Percentiles rank a stretch among this genome's conserved stretches.
Conservation (phyloP, 2,113 vertebrate species). For the Hippocampus zosterae region DNA sequence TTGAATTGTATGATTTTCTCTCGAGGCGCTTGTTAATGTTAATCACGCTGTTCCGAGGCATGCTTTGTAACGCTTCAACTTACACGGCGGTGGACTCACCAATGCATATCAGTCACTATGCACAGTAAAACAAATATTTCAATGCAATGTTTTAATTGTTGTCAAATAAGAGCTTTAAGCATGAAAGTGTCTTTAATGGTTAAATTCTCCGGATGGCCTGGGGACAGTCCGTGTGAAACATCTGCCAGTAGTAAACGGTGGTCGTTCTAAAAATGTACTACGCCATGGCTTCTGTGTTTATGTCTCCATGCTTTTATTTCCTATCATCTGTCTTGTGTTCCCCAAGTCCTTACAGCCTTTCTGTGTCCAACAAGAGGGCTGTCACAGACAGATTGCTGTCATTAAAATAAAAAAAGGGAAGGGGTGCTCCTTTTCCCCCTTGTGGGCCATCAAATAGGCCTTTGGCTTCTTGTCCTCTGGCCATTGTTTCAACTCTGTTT, state of each 20-base stretch:
- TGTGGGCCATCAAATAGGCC: constrained; percentile 6
- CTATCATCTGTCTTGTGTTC: constrained; percentile 44
- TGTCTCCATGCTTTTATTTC: constrained; percentile 36
- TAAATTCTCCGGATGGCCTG: not conserved
- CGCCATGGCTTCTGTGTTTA: constrained; percentile 33
- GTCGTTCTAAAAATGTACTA: constrained; percentile 28
- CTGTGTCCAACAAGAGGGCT: constrained; percentile 22
- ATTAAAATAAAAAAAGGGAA: constrained; percentile 29
- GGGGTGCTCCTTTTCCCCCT: constrained; percentile 2
- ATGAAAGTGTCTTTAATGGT: not conserved
- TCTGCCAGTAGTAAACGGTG: constrained; percentile 31
- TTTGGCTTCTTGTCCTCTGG: constrained; percentile 9
- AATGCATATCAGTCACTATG: constrained; percentile 1
- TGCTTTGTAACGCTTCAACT: constrained; percentile 2
- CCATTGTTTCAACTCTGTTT: not conserved
- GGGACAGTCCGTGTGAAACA: constrained; percentile 12
- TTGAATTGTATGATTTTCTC: constrained; percentile 24
- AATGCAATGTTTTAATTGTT: not conserved
- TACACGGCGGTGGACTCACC: constrained; percentile 1
- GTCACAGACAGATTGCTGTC: constrained; percentile 40
- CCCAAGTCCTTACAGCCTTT: constrained; percentile 23
- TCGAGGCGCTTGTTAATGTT: constrained; percentile 13
- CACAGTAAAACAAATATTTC: not conserved
- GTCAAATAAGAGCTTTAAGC: not conserved
- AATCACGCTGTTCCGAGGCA: constrained; percentile 21